phyloP scores from a whole-genome alignment of 2,888 invertebrate species.

The Linhomoeus sp. region DNA sequence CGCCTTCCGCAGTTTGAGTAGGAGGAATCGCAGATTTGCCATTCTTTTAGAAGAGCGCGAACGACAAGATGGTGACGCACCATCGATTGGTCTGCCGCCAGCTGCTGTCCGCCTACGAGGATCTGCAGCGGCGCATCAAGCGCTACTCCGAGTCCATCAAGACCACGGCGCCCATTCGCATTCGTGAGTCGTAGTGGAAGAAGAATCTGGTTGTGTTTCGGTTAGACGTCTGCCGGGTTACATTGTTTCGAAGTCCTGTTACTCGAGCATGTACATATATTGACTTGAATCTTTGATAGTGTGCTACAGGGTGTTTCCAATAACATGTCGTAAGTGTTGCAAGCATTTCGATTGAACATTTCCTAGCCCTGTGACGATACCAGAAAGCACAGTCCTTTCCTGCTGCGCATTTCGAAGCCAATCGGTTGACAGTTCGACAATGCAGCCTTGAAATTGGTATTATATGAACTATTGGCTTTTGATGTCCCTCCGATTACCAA shows the following conservation, averaged over 20 bases:
- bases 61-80: background rate
- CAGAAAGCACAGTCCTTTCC: too few species aligned
- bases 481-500: background rate
- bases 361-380: too few species aligned
- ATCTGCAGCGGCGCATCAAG: slow-evolving; percentile 53
- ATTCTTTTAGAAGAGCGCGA: too few species aligned
- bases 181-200: slow-evolving; percentile 15
- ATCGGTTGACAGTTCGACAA: background rate
- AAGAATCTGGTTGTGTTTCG: too few species aligned
- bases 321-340: too few species aligned
- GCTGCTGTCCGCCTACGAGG: slow-evolving; percentile 61
- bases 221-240: too few species aligned
- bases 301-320: too few species aligned
- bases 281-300: too few species aligned
- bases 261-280: too few species aligned
- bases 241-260: too few species aligned
- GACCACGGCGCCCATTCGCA: slow-evolving; percentile 25
- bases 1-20: slow-evolving; percentile 19
- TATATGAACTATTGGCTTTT: too few species aligned
- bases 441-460: background rate
- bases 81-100: slow-evolving; percentile 61
- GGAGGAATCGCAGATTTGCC: slow-evolving; percentile 6
- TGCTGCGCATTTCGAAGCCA: background rate
- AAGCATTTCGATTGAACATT: too few species aligned
- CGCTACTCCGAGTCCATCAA: slow-evolving; percentile 43